Percentiles rank a stretch among this genome's conserved stretches.
phyloP scores from a whole-genome alignment of 1,140 invertebrate species.

The Eueides isabella region DNA sequence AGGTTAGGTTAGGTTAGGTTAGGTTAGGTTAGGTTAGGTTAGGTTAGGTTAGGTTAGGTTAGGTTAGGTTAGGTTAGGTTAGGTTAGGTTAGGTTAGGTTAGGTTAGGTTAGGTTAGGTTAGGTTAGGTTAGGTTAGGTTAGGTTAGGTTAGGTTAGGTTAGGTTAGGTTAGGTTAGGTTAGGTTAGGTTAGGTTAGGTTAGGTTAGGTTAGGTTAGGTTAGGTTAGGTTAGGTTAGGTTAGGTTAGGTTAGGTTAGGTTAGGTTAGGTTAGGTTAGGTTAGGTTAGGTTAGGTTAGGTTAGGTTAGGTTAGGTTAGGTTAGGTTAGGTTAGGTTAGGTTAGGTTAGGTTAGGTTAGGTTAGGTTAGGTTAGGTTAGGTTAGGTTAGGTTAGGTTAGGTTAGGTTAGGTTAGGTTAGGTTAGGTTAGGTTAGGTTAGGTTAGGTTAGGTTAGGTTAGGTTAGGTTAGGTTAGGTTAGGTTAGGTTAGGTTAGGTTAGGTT shows the following conservation, averaged over 20 bases:
- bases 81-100: constrained; percentile 19
- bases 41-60: constrained; percentile 19
- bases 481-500: constrained; percentile 30
- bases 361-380: constrained; percentile 34
- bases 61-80: constrained; percentile 20
- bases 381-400: constrained; percentile 18
- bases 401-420: constrained; percentile 16
- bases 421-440: constrained; percentile 30
- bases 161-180: constrained; percentile 13
- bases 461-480: constrained; percentile 17
- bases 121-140: constrained; percentile 19
- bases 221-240: constrained; percentile 16
- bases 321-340: constrained; percentile 43
- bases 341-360: constrained; percentile 43
- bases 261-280: constrained; percentile 19
- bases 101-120: constrained; percentile 18
- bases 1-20: constrained; percentile 19
- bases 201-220: constrained; percentile 12
- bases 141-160: constrained; percentile 20
- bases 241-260: constrained; percentile 17
- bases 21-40: constrained; percentile 20
- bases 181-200: constrained; percentile 5
- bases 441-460: constrained; percentile 26
- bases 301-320: constrained; percentile 34
- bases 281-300: constrained; percentile 20